phyloP scores from a whole-genome alignment of 1,140 invertebrate genomes.

The Drosophila lini region DNA sequence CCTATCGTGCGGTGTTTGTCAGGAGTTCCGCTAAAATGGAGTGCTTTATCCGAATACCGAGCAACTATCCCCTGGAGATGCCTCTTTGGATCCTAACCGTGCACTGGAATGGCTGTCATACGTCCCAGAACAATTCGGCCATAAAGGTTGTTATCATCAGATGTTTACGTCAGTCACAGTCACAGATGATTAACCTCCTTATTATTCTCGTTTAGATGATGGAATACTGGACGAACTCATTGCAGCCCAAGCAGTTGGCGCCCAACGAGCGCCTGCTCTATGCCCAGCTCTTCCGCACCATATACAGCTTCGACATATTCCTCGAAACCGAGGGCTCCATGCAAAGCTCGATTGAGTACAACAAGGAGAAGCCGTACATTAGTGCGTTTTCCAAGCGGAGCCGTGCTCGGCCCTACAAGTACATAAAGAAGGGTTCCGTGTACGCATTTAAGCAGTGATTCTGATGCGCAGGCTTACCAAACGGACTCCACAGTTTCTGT shows the following conservation, averaged over 20 bases:
- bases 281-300: slow-evolving; percentile 91
- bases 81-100: slow-evolving; percentile 91
- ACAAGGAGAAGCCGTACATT: slow-evolving; percentile 75
- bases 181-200: too few species aligned
- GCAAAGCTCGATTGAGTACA: slow-evolving; percentile 87
- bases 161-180: not conserved
- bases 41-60: slow-evolving; percentile 90
- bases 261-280: slow-evolving; percentile 86
- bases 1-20: slow-evolving; percentile 88
- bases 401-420: slow-evolving; percentile 70
- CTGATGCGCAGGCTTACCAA: slow-evolving; percentile 27
- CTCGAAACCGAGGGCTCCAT: slow-evolving; percentile 89
- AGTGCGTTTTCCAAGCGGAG: slow-evolving; percentile 72
- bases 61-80: slow-evolving; percentile 91
- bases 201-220: slow-evolving; percentile 86
- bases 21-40: slow-evolving; percentile 90
- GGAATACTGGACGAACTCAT: slow-evolving; percentile 89
- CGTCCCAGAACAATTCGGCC: slow-evolving; percentile 88
- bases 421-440: slow-evolving; percentile 65
- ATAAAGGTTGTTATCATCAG: slow-evolving; percentile 86
- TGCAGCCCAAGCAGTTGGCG: slow-evolving; percentile 65
- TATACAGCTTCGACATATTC: slow-evolving; percentile 94
- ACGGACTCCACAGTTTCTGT: slow-evolving; percentile 49
- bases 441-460: slow-evolving; percentile 75
- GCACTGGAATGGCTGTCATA: slow-evolving; percentile 89